Conservation (phyloP, 35 echinoderm and acorn worm genomes). For the Apostichopus japonicus region DNA sequence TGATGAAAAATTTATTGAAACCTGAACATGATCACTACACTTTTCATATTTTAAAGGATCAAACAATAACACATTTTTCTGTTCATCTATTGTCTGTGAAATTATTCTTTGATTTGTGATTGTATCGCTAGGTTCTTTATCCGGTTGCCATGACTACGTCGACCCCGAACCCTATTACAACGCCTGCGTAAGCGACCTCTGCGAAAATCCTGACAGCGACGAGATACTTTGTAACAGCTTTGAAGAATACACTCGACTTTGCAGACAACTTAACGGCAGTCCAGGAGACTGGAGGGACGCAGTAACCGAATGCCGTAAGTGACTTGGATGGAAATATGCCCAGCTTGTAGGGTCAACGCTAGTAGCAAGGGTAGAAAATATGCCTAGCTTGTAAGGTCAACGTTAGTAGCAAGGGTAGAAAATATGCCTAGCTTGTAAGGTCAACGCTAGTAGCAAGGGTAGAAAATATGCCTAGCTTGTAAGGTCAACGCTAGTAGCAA, state of each 20-base stretch:
- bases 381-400: not conserved
- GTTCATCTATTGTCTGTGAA: too few relatives aligned
- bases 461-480: not conserved
- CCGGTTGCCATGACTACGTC: constrained; percentile 67
- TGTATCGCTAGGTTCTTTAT: constrained; percentile 61
- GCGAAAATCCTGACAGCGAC: constrained; percentile 71
- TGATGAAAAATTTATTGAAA: too few relatives aligned
- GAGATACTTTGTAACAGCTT: constrained; percentile 74
- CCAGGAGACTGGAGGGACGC: constrained; percentile 78
- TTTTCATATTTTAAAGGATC: too few relatives aligned
- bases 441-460: not conserved
- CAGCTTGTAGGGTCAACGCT: not conserved
- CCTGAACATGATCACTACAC: too few relatives aligned
- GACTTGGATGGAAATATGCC: not conserved
- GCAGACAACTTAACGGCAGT: constrained; percentile 59
- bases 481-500: not conserved
- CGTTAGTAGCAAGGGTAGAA: not conserved
- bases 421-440: not conserved
- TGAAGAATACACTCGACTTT: constrained; percentile 67
- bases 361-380: not conserved
- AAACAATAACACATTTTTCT: too few relatives aligned
- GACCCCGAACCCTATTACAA: constrained; percentile 70
- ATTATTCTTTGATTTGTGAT: not conserved
- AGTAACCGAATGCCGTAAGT: constrained; percentile 81
- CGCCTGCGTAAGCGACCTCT: constrained; percentile 85